Evolutionary conservation across 2,113 vertebrate genomes (phyloP), one percentile per base, ranked within the genome.

Genomic region (Anoplopoma fimbria): DNA sequence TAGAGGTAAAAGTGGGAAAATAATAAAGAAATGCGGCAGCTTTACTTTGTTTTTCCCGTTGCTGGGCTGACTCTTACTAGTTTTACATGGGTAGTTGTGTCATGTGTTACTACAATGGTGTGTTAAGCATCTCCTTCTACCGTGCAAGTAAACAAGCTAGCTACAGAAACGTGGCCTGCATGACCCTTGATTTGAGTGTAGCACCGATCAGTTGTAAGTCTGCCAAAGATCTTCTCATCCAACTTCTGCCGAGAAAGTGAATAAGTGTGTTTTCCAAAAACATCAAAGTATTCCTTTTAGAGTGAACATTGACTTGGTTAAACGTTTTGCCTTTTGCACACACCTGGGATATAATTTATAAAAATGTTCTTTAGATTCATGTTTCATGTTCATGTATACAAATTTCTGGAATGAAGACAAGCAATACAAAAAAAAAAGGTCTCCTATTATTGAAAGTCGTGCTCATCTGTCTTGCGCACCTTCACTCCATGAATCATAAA

Each of bases 341-440:
- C 4, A 47, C 21, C n/a, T 10, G 8, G 7, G 9, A n/a, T 72
- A 34, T 77, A 3, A 57, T 69, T 74, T 19, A 12, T 53, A 17
- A 13, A 81, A 60, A 62, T 73, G 15, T 72, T 68, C 1, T 27
- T 19, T 25, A 42, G 7, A 19, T 71, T 33, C 0, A 33, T 61
- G 42, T 73, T 78, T 60, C 79, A 42, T 69, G 34, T 69, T 77
- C 19, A 57, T 62, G 57, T 29, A 51, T 58, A 15, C 38, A 69
- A 51, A 58, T 82, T 68, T 38, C 34, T 73, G 38, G n/a, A 69
- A 45, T 68, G 61, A 63, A 42, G 47, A 53, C 38, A 34, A 71
- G 51, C 61, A 79, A 68, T 83, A 47, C 8, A 3, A 21, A 58
- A 55, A 40, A 69, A 51, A 57, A 4, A 12, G 6, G 21, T 75